phyloP scores from a whole-genome alignment of 2,888 invertebrate genomes.

The Leptinotarsa rubiginosa region DNA sequence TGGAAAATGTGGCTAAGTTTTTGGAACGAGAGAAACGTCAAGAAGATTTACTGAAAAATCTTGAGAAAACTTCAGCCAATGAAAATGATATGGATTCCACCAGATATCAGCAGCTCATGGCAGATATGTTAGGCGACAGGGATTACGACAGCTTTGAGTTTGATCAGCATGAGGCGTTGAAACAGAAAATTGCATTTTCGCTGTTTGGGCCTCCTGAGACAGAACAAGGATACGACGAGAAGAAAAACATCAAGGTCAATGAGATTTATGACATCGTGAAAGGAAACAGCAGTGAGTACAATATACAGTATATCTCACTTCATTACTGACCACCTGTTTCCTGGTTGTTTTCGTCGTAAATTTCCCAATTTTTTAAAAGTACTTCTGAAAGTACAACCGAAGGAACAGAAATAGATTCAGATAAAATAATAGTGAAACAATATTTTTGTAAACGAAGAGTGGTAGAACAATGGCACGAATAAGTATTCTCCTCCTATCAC shows the following conservation, averaged over 20 bases:
- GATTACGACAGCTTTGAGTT: constrained; percentile 70
- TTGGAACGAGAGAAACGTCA: constrained; percentile 45
- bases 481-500: too few relatives aligned
- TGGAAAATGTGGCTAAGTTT: constrained; percentile 45
- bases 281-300: constrained; percentile 52
- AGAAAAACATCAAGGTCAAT: constrained; percentile 53
- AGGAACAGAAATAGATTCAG: too few relatives aligned
- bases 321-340: not conserved
- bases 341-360: not conserved
- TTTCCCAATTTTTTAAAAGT: not conserved
- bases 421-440: too few relatives aligned
- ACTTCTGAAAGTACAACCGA: too few relatives aligned
- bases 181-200: constrained; percentile 71
- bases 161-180: constrained; percentile 67
- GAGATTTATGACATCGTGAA: constrained; percentile 53
- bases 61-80: constrained; percentile 33
- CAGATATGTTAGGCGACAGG: constrained; percentile 70
- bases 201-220: constrained; percentile 69
- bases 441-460: too few relatives aligned
- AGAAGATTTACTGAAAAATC: constrained; percentile 43
- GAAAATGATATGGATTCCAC: constrained; percentile 52
- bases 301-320: not conserved
- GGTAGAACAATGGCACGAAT: too few relatives aligned
- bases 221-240: constrained; percentile 64
- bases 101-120: constrained; percentile 70